Base-by-base conservation (phyloP, 1,140 invertebrate species). In the Archegozetes longisetosus region DNA sequence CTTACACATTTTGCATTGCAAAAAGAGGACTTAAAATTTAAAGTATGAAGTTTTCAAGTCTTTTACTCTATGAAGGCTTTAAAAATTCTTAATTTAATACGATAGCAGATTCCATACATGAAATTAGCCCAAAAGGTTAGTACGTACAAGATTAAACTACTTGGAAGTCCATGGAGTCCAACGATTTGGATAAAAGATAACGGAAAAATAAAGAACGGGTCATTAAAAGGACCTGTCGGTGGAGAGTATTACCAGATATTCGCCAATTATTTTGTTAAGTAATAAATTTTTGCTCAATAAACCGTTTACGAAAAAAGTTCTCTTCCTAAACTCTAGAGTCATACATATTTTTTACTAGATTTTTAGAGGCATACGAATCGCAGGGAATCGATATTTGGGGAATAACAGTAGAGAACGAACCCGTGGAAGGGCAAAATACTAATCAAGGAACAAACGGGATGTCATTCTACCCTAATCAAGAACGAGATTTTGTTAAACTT, bases 121-220 rank as follows among this genome's bases (percentile, higher is more conserved):
- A 70, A 78, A 59, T 62, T 70, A 62, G 81, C 80, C 13, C 64
- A 69, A 48, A 56, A 65, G 14, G 53, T 80, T 32, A 72, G 68
- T 51, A 61, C 66, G 3, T 65, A 72, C 49, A 64, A 71, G 52
- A 62, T 81, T 67, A 66, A 76, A 58, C 71, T 89, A 1, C 73
- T 90, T 58, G 79, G 78, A 0, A 78, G 81, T 13, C 78, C 85
- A 0, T 95, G 91, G 90, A 83, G 82, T 55, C 78, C 90, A 0
- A 91, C 92, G 0, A 71, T 75, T 4, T 96, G 89, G 90, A 95
- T 96, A 90, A 96, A 96, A 73, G 84, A 81, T 0, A 88, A 84
- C 66, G 74, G 82, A 23, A 72, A 70, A 54, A 74, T 71, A 58
- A 77, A 77, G 13, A 66, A 69, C 22, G 80, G 80, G 1, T 62